Percentiles rank a stretch among this genome's conserved stretches.
phyloP scores from a whole-genome alignment of 2,113 vertebrate genomes.

The Drymodes brunneopygia region DNA sequence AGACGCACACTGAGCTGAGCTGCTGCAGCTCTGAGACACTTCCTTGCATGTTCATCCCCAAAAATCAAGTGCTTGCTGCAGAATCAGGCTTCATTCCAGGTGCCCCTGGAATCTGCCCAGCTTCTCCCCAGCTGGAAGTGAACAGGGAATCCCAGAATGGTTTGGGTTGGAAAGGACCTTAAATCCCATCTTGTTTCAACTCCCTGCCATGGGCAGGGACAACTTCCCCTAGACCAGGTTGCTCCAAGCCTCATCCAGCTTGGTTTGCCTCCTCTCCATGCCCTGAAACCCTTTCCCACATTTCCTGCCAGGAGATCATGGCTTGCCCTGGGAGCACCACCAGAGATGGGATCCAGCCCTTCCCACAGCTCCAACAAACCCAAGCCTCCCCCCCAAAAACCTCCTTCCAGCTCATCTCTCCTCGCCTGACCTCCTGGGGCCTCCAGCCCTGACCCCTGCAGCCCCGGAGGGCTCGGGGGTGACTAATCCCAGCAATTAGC shows the following conservation, averaged over 20 bases:
- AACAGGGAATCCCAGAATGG: not conserved
- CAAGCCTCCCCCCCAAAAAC: not conserved
- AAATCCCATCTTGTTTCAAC: not conserved
- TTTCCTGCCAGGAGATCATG: no score
- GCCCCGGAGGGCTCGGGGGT: not conserved
- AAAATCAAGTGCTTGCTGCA: not conserved
- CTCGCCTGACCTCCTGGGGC: not conserved
- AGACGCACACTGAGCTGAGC: fast-evolving
- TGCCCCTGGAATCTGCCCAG: not conserved
- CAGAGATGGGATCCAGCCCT: not conserved
- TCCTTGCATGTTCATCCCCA: not conserved
- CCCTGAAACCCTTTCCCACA: no score
- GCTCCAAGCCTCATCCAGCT: no score
- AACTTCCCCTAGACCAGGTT: not conserved
- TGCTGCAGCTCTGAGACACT: not conserved
- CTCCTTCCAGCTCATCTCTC: not conserved
- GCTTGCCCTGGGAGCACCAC: not conserved
- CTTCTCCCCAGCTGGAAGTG: not conserved
- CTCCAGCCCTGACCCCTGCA: not conserved
- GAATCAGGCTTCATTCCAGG: not conserved
- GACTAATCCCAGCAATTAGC: slow-evolving; percentile 30
- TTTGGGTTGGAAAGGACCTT: not conserved
- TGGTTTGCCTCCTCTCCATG: no score
- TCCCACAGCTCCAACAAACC: fast-evolving
- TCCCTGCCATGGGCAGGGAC: not conserved